A percentile compares a stretch with the other conserved stretches of the same genome.
phyloP scores from a whole-genome alignment of 1,140 invertebrate genomes.

The Magallana ariakensis region DNA sequence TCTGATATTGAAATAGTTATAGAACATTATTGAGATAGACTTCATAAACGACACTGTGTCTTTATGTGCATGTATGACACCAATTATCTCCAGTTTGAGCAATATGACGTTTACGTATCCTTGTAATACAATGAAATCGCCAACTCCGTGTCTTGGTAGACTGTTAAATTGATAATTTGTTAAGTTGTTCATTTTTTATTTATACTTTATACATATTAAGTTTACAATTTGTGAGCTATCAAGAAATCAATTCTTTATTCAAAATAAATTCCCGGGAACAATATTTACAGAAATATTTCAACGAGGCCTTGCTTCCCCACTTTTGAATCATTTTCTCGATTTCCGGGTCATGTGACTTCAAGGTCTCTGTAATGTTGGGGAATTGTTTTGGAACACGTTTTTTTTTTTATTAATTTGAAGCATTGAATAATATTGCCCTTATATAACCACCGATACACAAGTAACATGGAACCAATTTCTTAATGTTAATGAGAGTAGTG shows the following conservation, averaged over 20 bases:
- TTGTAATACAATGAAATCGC: neutral
- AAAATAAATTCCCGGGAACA: neutral
- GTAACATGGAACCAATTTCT: too few relatives aligned
- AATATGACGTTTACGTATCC: too few relatives aligned
- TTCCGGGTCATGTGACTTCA: slow-evolving; percentile 7
- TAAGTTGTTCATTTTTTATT: neutral
- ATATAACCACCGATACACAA: too few relatives aligned
- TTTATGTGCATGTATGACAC: too few relatives aligned
- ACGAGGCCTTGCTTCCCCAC: neutral
- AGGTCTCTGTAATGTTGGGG: neutral
- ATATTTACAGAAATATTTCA: neutral
- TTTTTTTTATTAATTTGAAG: neutral
- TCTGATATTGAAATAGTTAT: too few relatives aligned
- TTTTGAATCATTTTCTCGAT: slow-evolving; percentile 7
- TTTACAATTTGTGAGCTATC: neutral
- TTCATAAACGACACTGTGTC: too few relatives aligned
- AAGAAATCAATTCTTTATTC: neutral
- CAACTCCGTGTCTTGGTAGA: neutral
- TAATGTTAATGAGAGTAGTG: too few relatives aligned
- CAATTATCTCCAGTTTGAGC: too few relatives aligned
- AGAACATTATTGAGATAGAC: too few relatives aligned
- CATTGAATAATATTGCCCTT: too few relatives aligned
- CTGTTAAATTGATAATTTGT: neutral
- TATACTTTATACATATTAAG: neutral
- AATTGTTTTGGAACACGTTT: neutral